Percentiles rank a stretch among this genome's conserved stretches.
Conservation (phyloP, 2,888 invertebrate species). For the Helleia helle region DNA sequence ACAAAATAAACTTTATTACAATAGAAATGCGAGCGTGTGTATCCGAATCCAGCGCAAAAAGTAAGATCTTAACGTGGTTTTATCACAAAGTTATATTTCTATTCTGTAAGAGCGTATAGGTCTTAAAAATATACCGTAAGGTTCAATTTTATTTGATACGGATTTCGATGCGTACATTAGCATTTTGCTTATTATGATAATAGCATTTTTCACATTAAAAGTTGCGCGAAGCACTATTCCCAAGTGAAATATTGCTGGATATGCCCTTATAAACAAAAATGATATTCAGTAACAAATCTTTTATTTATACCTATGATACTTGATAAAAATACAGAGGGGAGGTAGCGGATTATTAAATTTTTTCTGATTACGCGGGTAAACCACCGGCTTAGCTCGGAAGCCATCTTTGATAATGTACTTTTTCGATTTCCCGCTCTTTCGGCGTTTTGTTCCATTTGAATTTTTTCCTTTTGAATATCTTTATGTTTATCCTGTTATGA, state of each 20-base stretch:
- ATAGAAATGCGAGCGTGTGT: conserved; percentile 17
- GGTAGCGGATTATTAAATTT: conserved; percentile 9
- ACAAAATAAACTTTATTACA: conserved; percentile 18
- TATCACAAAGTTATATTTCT: conserved; percentile 13
- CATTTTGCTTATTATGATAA: conserved; percentile 46
- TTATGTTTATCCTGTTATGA: conserved; percentile 1
- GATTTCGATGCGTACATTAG: conserved; percentile 9
- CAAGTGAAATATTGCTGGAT: conserved; percentile 26
- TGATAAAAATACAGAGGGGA: conserved; percentile 10
- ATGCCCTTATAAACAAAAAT: conserved; percentile 21
- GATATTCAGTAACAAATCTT: conserved; percentile 19
- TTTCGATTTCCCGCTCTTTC: background rate
- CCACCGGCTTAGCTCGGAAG: conserved; percentile 6
- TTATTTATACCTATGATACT: conserved; percentile 12
- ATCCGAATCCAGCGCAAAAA: conserved; percentile 24
- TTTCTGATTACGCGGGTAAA: conserved; percentile 7
- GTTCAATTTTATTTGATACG: conserved; percentile 11
- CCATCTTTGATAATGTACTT: conserved; percentile 9
- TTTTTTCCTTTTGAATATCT: background rate
- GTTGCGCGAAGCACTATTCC: conserved; percentile 34
- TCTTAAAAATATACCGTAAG: conserved; percentile 16
- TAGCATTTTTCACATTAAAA: conserved; percentile 72
- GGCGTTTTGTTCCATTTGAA: background rate
- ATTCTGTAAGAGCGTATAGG: background rate
- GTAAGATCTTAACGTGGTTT: conserved; percentile 12